Conservation (phyloP, 2,888 invertebrate genomes). For the Nomada fabriciana region DNA sequence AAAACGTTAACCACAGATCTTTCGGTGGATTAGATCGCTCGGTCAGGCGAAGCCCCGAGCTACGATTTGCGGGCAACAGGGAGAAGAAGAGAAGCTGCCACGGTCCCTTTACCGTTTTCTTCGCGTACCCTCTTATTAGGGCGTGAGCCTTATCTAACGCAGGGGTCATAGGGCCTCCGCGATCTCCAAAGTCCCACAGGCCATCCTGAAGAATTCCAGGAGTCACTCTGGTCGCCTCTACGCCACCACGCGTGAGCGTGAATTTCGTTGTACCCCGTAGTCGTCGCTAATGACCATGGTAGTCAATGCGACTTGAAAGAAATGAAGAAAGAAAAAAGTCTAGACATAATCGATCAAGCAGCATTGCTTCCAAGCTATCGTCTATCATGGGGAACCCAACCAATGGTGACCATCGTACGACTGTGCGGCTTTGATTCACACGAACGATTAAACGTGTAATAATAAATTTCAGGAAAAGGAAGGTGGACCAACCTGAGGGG, state of each 20-base stretch:
- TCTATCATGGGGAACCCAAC: background rate
- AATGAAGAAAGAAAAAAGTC: background rate
- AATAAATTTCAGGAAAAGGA: slow-evolving; percentile 68
- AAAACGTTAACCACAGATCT: slow-evolving; percentile 80
- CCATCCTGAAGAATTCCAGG: slow-evolving; percentile 71
- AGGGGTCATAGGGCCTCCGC: slow-evolving; percentile 81
- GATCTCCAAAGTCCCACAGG: slow-evolving; percentile 80
- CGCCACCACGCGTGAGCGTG: slow-evolving; percentile 24
- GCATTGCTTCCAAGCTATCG: background rate
- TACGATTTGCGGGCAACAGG: slow-evolving; percentile 70
- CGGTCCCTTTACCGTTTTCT: slow-evolving; percentile 64
- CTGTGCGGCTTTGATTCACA: slow-evolving; percentile 42
- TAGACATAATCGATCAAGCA: background rate
- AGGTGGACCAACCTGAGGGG: slow-evolving; percentile 36
- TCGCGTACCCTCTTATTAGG: slow-evolving; percentile 84
- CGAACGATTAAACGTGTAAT: slow-evolving; percentile 62
- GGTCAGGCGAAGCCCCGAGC: slow-evolving; percentile 69
- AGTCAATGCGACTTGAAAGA: background rate
- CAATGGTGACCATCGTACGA: slow-evolving; percentile 29
- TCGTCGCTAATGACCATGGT: too few species aligned
- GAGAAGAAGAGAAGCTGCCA: slow-evolving; percentile 67
- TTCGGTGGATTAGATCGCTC: slow-evolving; percentile 72
- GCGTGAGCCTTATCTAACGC: slow-evolving; percentile 83
- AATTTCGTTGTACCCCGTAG: background rate
- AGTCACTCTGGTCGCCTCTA: slow-evolving; percentile 65